Base-by-base conservation (phyloP, 2,113 vertebrate genomes). In the Peromyscus californicus region DNA sequence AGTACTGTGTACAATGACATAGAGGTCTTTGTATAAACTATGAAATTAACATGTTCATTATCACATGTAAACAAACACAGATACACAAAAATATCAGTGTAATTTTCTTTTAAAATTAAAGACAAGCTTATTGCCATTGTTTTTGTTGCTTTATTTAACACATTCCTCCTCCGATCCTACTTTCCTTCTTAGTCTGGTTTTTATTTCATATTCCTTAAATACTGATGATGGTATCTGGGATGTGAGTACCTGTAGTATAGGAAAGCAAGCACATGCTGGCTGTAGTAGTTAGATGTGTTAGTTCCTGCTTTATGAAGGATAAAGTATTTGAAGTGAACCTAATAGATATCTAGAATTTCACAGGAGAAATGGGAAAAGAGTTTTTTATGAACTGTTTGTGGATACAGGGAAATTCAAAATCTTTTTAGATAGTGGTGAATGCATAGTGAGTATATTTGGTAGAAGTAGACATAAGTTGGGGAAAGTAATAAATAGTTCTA, bases 161-260 rank as follows among this genome's bases (percentile, higher is more conserved):
- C 15, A 4, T 33, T 74, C 15, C 2, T 70, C 29, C 8, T 54
- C 61, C 1, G 21, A 15, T 48, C 11, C 31, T 87, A 51, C 24
- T 51, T 48, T 67, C 36, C 39, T 16, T 36, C 42, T 59, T n/a
- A 80, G 59, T 36, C 33, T 21, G 33, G 36, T n/a, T 88, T 36
- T 91, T 78, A 93, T 76, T 80, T 83, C 95, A 78, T 84, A 79
- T 67, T 12, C 17, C 48, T 65, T 79, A 84, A 92, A 39, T 92
- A 69, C 21, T 61, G 16, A 39, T 84, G 89, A 80, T 22, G 72
- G 33, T 61, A 69, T 89, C 80, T 84, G 39, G 17, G n/a, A 80
- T 36, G 45, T 90, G 16, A 89, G 21, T 92, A 75, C n/a, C 36
- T n/a, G 24, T n/a, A 82, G 10, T 80, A 31, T 85, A 90, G 79